A percentile compares a stretch with the other conserved stretches of the same genome.
Evolutionary conservation across 2,113 vertebrate species (phyloP).

Genomic region (Datnioides undecimradiatus): DNA sequence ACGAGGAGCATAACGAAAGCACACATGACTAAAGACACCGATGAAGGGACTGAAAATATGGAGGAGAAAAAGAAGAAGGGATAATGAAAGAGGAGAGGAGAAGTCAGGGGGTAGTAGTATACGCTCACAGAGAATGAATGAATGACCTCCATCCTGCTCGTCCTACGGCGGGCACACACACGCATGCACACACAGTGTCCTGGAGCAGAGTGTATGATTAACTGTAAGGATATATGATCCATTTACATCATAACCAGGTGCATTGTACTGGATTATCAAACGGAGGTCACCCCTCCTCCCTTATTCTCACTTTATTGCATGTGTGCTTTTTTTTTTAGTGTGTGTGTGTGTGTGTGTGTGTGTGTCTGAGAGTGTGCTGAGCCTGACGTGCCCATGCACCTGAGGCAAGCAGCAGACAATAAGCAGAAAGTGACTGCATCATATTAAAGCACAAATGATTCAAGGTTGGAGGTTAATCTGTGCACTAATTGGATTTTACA

Average conservation of each 20-base stretch:
- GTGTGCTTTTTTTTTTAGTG: background rate
- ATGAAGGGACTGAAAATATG: background rate
- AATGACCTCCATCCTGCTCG: constrained; percentile 56
- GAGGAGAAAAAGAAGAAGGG: background rate
- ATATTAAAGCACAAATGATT: background rate
- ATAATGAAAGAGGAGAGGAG: constrained; percentile 36
- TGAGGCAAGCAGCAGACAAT: background rate
- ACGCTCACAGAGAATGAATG: constrained; percentile 62
- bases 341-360: background rate
- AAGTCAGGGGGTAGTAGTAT: constrained; percentile 38
- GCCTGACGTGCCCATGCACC: too few species aligned
- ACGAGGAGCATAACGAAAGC: background rate
- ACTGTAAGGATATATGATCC: constrained; percentile 63
- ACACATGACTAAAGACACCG: background rate
- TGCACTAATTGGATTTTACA: constrained; percentile 10
- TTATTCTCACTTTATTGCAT: constrained; percentile 28
- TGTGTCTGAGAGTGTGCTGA: background rate
- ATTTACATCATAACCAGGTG: constrained; percentile 74
- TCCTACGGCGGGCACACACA: constrained; percentile 22
- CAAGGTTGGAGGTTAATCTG: background rate
- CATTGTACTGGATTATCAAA: constrained; percentile 59
- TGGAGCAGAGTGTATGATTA: constrained; percentile 60
- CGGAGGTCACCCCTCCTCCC: constrained; percentile 53
- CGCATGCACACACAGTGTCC: constrained; percentile 10
- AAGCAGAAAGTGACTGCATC: background rate